Percentiles rank a stretch among this genome's conserved stretches.
These are phyloP conservation scores for Callipepla californica DNA, from an alignment of 2,113 vertebrate species.

Conservation along the genomic window DNA sequence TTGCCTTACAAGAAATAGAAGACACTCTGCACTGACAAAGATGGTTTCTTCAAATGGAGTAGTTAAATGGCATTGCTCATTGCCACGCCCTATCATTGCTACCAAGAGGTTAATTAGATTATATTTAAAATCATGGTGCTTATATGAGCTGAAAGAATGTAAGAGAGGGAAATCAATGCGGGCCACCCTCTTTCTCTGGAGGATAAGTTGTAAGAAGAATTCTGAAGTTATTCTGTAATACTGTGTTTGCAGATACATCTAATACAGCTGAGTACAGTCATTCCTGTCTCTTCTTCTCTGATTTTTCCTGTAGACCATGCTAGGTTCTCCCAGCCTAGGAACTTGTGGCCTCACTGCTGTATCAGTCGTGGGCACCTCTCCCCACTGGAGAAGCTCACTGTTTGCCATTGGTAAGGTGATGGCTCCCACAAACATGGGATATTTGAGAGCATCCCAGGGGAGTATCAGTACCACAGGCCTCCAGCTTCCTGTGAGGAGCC, in stretches of 20 bases:
- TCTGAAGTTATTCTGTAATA: not conserved
- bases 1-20: not conserved
- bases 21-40: not conserved
- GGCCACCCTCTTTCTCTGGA: not conserved
- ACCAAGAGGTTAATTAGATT: not conserved
- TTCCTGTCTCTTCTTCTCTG: not conserved
- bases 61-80: constrained; percentile 1
- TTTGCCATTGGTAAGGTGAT: not conserved
- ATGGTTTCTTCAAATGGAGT: not conserved
- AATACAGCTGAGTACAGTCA: too few relatives aligned
- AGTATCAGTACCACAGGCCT: not conserved
- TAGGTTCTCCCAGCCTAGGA: not conserved
- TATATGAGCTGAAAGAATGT: not conserved
- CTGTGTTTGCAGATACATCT: not conserved
- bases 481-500: not conserved
- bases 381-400: not conserved
- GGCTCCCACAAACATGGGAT: not conserved
- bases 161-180: not conserved
- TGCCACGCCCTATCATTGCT: not conserved
- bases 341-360: not conserved
- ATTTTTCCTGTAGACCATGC: not conserved
- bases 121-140: not conserved
- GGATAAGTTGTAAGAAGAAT: not conserved
- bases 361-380: not conserved
- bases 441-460: not conserved